Percentiles rank a stretch among this genome's conserved stretches.
Evolutionary conservation across 2,797 vertebrate genomes (phyloP).

Genomic region (Uromys caudimaculatus): DNA sequence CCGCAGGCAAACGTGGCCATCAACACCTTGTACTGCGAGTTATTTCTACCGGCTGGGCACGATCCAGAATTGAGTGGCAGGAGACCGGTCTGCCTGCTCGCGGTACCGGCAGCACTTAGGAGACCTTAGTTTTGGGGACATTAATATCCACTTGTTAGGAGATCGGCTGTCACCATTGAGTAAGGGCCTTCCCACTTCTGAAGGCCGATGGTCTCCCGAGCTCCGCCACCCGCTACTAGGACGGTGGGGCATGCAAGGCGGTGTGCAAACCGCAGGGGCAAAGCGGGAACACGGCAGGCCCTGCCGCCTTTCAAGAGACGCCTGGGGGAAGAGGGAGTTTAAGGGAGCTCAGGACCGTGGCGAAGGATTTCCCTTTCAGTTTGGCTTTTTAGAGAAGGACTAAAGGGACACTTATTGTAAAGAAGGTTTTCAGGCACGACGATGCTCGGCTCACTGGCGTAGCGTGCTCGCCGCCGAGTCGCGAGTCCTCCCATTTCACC

Average conservation of each 20-base stretch:
- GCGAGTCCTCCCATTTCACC: neutral
- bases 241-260: neutral
- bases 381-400: neutral
- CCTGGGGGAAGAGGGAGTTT: rapidly evolving
- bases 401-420: neutral
- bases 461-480: neutral
- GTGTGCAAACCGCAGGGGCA: too few species aligned
- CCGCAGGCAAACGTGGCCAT: neutral
- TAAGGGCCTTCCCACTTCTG: neutral
- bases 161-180: conserved; percentile 55
- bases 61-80: conserved; percentile 22
- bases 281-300: neutral
- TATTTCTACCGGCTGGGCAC: conserved; percentile 20
- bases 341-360: neutral
- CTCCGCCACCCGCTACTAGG: neutral
- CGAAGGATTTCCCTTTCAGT: too few species aligned
- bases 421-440: neutral
- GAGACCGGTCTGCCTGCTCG: neutral
- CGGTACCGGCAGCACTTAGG: conserved; percentile 42
- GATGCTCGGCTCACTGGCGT: neutral
- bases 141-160: conserved; percentile 75
- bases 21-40: conserved; percentile 7
- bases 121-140: neutral
- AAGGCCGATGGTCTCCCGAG: neutral
- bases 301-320: neutral